Evolutionary conservation across 2,888 invertebrate species (phyloP).

Genomic region (Phyto melanocephala): DNA sequence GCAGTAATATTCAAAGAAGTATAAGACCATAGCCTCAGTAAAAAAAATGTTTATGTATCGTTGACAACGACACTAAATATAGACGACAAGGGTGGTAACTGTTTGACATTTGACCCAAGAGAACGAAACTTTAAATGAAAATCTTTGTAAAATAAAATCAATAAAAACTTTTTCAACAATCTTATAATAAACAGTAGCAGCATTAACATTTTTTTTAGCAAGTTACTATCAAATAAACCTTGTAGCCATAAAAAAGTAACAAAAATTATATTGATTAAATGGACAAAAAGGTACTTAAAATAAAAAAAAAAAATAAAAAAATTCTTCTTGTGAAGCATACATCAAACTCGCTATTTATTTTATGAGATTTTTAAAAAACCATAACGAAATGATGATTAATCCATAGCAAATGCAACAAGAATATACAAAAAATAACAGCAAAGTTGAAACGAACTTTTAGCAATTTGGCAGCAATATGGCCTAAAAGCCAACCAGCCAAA

Average conservation of each 20-base stretch:
- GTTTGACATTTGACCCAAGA: too few species aligned
- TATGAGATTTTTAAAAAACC: constrained; percentile 9
- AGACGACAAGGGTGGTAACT: too few species aligned
- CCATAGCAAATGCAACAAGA: not conserved
- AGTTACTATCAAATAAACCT: not conserved
- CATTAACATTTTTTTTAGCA: not conserved
- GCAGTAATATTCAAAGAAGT: too few species aligned
- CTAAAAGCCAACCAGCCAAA: constrained; percentile 55
- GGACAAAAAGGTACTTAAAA: constrained; percentile 1
- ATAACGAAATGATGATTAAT: constrained; percentile 1
- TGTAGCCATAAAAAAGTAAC: not conserved
- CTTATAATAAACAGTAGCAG: not conserved
- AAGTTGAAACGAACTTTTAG: constrained; percentile 35
- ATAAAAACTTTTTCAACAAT: too few species aligned
- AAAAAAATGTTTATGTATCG: too few species aligned
- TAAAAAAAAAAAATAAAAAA: not conserved
- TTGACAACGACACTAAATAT: too few species aligned
- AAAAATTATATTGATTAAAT: not conserved
- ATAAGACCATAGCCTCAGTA: too few species aligned
- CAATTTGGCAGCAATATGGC: constrained; percentile 55
- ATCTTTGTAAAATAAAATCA: too few species aligned
- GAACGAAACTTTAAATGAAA: too few species aligned
- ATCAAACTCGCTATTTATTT: constrained; percentile 8
- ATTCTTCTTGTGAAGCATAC: constrained; percentile 16
- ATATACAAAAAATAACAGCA: not conserved